Percentiles rank a stretch among this genome's conserved stretches.
These are phyloP conservation scores for Nicator chloris DNA, from an alignment of 2,113 vertebrate species.

Conservation along the genomic window DNA sequence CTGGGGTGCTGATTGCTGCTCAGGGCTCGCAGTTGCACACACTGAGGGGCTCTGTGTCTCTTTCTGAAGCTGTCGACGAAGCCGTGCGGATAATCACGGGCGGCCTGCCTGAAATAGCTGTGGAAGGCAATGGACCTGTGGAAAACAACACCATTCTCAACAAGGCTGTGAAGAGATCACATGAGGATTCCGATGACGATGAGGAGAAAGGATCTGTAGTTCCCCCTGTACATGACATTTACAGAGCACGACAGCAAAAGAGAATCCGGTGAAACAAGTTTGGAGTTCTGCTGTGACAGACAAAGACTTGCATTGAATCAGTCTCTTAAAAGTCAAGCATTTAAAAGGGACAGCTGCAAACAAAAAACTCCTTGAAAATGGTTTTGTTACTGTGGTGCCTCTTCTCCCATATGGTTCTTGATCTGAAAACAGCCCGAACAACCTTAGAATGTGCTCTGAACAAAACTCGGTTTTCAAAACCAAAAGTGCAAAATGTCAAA, in stretches of 20 bases:
- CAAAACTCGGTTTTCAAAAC: conserved; percentile 52
- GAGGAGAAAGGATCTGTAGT: conserved; percentile 96
- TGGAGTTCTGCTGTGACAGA: background rate
- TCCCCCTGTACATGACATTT: conserved; percentile 96
- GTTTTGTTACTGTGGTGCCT: conserved; percentile 80
- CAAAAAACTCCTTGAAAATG: conserved; percentile 69
- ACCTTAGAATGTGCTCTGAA: conserved; percentile 64
- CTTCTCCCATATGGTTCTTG: conserved; percentile 68
- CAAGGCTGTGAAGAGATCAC: conserved; percentile 94
- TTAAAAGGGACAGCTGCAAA: conserved; percentile 73
- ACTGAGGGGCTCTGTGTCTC: background rate
- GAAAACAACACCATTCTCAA: conserved; percentile 85
- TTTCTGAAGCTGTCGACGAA: conserved; percentile 85
- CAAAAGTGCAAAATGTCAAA: conserved; percentile 62
- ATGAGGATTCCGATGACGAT: conserved; percentile 94
- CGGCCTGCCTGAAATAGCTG: conserved; percentile 80
- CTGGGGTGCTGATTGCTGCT: background rate
- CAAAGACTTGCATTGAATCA: conserved; percentile 54
- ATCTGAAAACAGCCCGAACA: conserved; percentile 53
- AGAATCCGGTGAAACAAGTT: conserved; percentile 86
- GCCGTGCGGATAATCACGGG: conserved; percentile 93
- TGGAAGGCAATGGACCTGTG: conserved; percentile 91
- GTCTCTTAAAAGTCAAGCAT: conserved; percentile 68
- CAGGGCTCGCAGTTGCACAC: background rate
- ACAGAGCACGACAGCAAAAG: conserved; percentile 96